Conservation (phyloP, 2,888 invertebrate species). For the Cantharis rustica region DNA sequence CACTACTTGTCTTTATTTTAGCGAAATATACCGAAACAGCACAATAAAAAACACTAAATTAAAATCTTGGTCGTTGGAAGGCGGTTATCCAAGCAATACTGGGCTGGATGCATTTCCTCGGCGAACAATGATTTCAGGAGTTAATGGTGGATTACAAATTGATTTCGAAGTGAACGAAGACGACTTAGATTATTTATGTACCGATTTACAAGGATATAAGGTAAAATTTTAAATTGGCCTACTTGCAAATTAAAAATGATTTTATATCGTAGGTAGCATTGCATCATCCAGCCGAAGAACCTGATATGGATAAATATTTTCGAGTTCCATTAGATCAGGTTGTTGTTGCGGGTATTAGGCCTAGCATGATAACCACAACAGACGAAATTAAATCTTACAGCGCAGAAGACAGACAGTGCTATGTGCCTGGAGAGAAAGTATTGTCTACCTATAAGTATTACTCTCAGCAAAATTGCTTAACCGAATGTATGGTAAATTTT, state of each 20-base stretch:
- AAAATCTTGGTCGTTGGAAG: constrained; percentile 64
- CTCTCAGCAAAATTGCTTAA: constrained; percentile 40
- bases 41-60: neutral
- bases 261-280: constrained; percentile 13
- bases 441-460: constrained; percentile 40
- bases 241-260: neutral
- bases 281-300: constrained; percentile 46
- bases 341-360: constrained; percentile 34
- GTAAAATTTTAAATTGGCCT: neutral
- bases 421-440: constrained; percentile 37
- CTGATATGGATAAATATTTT: constrained; percentile 38
- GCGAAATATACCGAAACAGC: neutral
- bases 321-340: constrained; percentile 36
- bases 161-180: constrained; percentile 62
- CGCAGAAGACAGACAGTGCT: constrained; percentile 38
- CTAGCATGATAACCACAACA: constrained; percentile 39
- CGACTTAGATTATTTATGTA: constrained; percentile 71
- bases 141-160: constrained; percentile 67
- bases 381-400: constrained; percentile 33
- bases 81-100: constrained; percentile 60
- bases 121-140: constrained; percentile 69
- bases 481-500: constrained; percentile 42
- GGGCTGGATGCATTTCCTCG: constrained; percentile 68
- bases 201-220: constrained; percentile 6
- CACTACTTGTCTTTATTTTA: neutral